A percentile compares a stretch with the other conserved stretches of the same genome.
Conservation (phyloP, 2,113 vertebrate species). For the Caranx ignobilis region DNA sequence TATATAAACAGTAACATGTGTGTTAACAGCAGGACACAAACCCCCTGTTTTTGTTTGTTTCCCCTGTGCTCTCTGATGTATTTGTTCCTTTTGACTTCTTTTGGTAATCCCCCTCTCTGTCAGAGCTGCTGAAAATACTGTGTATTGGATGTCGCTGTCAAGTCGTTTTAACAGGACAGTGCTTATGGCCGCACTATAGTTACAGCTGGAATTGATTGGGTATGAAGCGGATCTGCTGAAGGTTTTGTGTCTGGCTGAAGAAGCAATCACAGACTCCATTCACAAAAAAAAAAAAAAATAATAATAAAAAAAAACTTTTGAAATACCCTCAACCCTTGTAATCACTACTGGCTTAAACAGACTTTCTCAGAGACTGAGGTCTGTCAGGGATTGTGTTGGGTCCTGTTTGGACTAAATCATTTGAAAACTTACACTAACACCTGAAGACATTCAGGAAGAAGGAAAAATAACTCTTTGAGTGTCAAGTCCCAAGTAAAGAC, state of each 20-base stretch:
- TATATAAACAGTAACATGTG: constrained; percentile 16
- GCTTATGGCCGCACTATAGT: constrained; percentile 26
- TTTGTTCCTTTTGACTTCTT: constrained; percentile 29
- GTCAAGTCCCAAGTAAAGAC: neutral
- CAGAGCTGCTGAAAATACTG: constrained; percentile 29
- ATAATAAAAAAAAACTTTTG: constrained; percentile 14
- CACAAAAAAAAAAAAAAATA: neutral
- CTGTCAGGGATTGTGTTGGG: constrained; percentile 22
- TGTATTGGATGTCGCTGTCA: constrained; percentile 25
- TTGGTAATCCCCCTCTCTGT: constrained; percentile 38
- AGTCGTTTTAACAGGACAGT: constrained; percentile 42
- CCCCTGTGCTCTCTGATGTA: neutral
- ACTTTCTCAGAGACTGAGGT: constrained; percentile 35
- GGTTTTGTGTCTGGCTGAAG: constrained; percentile 22
- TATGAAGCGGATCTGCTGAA: constrained; percentile 24
- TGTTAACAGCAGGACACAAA: constrained; percentile 10
- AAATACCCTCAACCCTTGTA: constrained; percentile 31
- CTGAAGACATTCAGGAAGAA: neutral
- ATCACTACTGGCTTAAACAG: constrained; percentile 40
- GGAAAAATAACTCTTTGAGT: constrained; percentile 5
- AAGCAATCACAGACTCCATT: constrained; percentile 48
- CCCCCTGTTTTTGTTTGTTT: constrained; percentile 31
- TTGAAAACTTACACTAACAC: constrained; percentile 17
- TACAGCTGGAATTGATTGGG: constrained; percentile 44
- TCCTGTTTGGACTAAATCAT: constrained; percentile 1